A percentile compares a stretch with the other conserved stretches of the same genome.
These are phyloP conservation scores for Drosophila parabipectinata DNA, from an alignment of 1,140 invertebrate species.

Conservation along the genomic window DNA sequence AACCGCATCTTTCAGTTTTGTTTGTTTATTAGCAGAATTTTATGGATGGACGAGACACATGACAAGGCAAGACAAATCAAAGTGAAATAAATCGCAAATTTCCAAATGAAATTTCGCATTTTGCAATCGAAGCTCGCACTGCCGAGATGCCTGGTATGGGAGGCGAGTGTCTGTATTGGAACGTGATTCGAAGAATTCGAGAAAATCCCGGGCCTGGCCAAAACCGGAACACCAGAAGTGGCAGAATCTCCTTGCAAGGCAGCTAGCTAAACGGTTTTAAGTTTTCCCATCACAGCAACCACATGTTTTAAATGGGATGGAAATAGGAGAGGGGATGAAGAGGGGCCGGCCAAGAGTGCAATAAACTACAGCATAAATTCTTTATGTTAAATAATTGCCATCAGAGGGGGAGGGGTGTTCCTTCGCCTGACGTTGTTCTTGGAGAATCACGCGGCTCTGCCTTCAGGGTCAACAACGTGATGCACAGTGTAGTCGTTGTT, in stretches of 20 bases:
- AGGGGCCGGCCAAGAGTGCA: constrained; percentile 17
- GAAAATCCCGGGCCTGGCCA: constrained; percentile 42
- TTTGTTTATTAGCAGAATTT: constrained; percentile 59
- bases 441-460: constrained; percentile 51
- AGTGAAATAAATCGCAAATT: constrained; percentile 45
- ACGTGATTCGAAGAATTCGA: constrained; percentile 46
- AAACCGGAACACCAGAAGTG: constrained; percentile 42
- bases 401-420: not conserved
- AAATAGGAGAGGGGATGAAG: not conserved
- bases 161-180: constrained; percentile 7
- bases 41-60: constrained; percentile 56
- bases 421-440: constrained; percentile 32
- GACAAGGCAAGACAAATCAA: constrained; percentile 44
- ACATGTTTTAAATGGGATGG: not conserved
- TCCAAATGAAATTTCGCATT: constrained; percentile 49
- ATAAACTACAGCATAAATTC: constrained; percentile 52
- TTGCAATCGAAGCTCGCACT: constrained; percentile 45
- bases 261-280: constrained; percentile 21
- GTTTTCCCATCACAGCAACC: constrained; percentile 7
- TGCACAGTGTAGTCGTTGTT: constrained; percentile 18
- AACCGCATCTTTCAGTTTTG: constrained; percentile 35
- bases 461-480: constrained; percentile 68
- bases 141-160: constrained; percentile 1
- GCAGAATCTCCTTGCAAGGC: constrained; percentile 31
- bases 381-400: constrained; percentile 53